Conservation (phyloP, 2,113 vertebrate genomes). For the Calonectris borealis region DNA sequence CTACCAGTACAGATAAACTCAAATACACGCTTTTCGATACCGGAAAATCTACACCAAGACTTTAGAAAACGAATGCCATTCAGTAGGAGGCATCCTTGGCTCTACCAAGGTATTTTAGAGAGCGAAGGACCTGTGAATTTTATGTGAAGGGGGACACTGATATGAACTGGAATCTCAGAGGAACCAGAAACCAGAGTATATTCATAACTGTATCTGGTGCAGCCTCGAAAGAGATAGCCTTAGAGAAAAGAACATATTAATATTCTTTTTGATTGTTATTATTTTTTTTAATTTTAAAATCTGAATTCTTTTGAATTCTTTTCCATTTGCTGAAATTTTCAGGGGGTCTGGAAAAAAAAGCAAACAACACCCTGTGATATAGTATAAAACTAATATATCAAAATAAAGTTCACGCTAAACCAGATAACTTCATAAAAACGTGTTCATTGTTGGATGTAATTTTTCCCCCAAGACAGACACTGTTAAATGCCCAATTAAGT, state of each 20-base stretch:
- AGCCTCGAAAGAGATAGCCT: slow-evolving; percentile 71
- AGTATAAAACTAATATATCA: slow-evolving; percentile 46
- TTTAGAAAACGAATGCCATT: slow-evolving; percentile 2
- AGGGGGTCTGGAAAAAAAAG: slow-evolving; percentile 84
- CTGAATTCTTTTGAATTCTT: slow-evolving; percentile 82
- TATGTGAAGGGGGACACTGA: slow-evolving; percentile 47
- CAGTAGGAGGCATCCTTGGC: slow-evolving; percentile 34
- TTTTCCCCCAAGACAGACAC: slow-evolving; percentile 16
- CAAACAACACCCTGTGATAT: slow-evolving; percentile 77
- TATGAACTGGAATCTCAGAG: slow-evolving; percentile 59
- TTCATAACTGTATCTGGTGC: slow-evolving; percentile 65
- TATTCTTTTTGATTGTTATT: slow-evolving; percentile 55
- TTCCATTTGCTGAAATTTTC: slow-evolving; percentile 81
- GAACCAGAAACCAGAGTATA: slow-evolving; percentile 56
- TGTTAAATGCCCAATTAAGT: slow-evolving; percentile 3
- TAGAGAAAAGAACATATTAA: slow-evolving; percentile 68
- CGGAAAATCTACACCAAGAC: slow-evolving; percentile 47
- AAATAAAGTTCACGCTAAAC: slow-evolving; percentile 47
- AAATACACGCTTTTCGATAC: slow-evolving; percentile 30
- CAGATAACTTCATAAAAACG: slow-evolving; percentile 33
- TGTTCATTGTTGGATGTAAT: not conserved
- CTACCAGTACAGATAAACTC: slow-evolving; percentile 49
- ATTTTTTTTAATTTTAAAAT: slow-evolving; percentile 58
- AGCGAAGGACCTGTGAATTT: slow-evolving; percentile 17
- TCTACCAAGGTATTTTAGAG: not conserved